These are phyloP conservation scores for Perdita meconis DNA, from an alignment of 2,888 invertebrate species.

Conservation along the genomic window DNA sequence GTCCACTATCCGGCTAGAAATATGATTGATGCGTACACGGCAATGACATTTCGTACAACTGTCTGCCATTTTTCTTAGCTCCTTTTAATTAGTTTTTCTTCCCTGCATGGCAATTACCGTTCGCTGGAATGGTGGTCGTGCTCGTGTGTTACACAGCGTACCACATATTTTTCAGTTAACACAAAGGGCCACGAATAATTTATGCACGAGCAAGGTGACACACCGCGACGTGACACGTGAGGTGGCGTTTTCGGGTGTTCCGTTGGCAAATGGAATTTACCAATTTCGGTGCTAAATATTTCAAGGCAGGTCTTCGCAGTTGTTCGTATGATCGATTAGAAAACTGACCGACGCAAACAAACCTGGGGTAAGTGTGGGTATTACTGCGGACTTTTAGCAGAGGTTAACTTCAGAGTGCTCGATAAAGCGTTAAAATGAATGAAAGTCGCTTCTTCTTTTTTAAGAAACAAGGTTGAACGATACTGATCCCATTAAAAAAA, in stretches of 20 bases:
- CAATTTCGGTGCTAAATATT: background rate
- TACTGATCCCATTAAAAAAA: no score
- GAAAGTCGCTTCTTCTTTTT: no score
- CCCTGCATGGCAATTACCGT: background rate
- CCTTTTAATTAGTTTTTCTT: background rate
- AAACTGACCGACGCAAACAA: background rate
- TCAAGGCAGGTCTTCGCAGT: background rate
- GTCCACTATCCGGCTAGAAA: constrained; percentile 21
- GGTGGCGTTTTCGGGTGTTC: no score
- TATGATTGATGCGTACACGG: constrained; percentile 43
- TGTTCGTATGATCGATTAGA: background rate
- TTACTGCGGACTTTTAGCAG: no score
- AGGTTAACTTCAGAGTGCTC: no score
- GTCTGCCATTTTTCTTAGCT: background rate
- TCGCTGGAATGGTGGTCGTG: background rate
- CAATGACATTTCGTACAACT: constrained; percentile 20
- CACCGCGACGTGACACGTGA: no score
- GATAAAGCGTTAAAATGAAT: no score
- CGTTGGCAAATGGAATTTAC: no score
- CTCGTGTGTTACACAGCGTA: background rate
- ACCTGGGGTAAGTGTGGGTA: no score
- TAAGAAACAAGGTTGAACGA: no score
- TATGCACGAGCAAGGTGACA: no score
- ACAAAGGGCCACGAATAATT: background rate
- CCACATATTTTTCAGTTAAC: background rate